phyloP scores from a whole-genome alignment of 2,113 vertebrate genomes.

The Peucedramus taeniatus region DNA sequence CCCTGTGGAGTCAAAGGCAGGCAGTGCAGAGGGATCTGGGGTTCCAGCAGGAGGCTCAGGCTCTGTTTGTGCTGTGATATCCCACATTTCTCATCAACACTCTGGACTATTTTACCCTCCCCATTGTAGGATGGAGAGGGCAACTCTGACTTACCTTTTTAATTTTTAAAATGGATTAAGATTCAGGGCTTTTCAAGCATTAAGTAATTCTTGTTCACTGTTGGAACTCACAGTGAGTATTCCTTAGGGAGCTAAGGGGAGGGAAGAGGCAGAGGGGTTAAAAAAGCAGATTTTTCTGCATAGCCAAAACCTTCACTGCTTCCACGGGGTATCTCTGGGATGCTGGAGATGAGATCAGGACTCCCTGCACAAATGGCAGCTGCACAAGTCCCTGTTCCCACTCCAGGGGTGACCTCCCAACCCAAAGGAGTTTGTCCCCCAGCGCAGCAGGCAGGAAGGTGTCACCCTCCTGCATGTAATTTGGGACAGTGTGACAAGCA shows the following conservation, averaged over 20 bases:
- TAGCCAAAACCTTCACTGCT: not conserved
- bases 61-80: not conserved
- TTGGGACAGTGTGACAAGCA: not conserved
- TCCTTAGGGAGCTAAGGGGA: not conserved
- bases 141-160: not conserved
- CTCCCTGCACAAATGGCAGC: not conserved
- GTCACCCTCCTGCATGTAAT: fast-evolving
- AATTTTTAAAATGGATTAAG: not conserved
- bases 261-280: not conserved
- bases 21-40: fast-evolving
- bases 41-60: not conserved
- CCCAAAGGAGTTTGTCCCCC: not conserved
- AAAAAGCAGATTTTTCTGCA: not conserved
- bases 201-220: not conserved
- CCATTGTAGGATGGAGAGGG: not conserved
- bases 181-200: not conserved
- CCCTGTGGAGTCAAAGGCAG: not conserved
- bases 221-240: not conserved
- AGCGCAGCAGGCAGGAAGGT: fast-evolving
- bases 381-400: not conserved
- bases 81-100: not conserved
- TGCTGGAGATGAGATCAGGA: not conserved
- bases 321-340: not conserved
- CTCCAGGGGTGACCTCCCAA: not conserved
- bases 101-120: not conserved